Base-by-base conservation (phyloP, 1,140 invertebrate genomes). In the Chironomus striatipennis region DNA sequence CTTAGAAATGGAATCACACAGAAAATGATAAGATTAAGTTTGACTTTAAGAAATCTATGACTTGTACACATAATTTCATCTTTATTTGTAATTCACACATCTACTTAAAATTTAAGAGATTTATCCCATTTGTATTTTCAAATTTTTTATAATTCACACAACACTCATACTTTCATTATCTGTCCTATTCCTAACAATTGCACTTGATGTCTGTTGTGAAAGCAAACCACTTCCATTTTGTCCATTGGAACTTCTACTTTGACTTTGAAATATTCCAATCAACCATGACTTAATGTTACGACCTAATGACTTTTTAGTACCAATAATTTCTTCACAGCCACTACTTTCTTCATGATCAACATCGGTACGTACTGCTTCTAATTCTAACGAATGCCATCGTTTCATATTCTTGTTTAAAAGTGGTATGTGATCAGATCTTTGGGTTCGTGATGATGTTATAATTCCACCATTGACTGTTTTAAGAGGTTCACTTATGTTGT, bases 381-480 rank as follows among this genome's bases (percentile, higher is more conserved):
- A 82, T 84, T 93, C 91, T 21, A 93, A 82, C n/a, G 91, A 93
- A 77, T 87, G 88, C 89, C 91, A 93, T 77, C 89, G 86, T 81
- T 91, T 91, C 21, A 87, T 81, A 24, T 83, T 84, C 77, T 80
- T 78, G 80, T 82, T 78, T 80, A 82, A 67, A 81, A 81, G 83
- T 4, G 83, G 82, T 76, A 88, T 86, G 73, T 82, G 82, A 43
- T 80, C 73, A 42, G 47, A 73, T 42, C 20, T 75, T 43, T 70
- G 72, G 17, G 70, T 34, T 18, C 17, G 15, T n/a, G 34, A 73
- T 42, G 21, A 17, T 20, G 57, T 43, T 42, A 24, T 18, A 34
- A 67, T 43, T 6, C 17, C 67, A 42, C 75, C 75, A 67, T 70
- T 70, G 17, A 70, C 21, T 42, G 47, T 12, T 47, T 21, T 73